Percentiles rank a stretch among this genome's conserved stretches.
Conservation (phyloP, 2,797 vertebrate species). For the Chloroceryle amazona region DNA sequence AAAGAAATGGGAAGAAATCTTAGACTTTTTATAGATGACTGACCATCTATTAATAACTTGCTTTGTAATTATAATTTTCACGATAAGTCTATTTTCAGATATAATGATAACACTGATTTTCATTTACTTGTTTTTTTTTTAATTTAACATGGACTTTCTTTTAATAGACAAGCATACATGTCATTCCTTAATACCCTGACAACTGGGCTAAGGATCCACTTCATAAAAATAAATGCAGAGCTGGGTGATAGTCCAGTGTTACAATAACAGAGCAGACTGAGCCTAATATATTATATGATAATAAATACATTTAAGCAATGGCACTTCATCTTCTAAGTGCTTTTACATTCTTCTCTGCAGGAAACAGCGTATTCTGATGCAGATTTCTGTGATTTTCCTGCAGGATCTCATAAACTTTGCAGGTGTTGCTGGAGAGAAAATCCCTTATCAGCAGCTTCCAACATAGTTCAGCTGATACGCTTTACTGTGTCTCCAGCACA, state of each 20-base stretch:
- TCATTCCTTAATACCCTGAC: not conserved
- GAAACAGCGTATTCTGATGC: slow-evolving; percentile 65
- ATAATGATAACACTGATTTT: not conserved
- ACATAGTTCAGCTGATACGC: not conserved
- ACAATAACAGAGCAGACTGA: not conserved
- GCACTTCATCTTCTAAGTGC: slow-evolving; percentile 38
- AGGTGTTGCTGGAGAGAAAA: slow-evolving; percentile 50
- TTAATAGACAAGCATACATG: not conserved
- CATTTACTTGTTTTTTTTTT: not conserved
- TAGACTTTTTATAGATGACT: not conserved
- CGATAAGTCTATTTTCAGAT: not conserved
- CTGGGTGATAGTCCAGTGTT: not conserved
- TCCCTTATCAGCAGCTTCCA: not conserved
- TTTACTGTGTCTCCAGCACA: not conserved
- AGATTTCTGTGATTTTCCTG: slow-evolving; percentile 52
- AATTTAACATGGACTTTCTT: not conserved
- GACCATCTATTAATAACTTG: not conserved
- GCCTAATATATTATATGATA: slow-evolving; percentile 45
- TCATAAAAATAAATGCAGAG: not conserved
- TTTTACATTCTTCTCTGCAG: slow-evolving; percentile 44
- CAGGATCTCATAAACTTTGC: slow-evolving; percentile 66
- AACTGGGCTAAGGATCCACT: not conserved
- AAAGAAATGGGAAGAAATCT: not conserved
- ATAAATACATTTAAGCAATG: slow-evolving; percentile 61
- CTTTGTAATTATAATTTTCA: not conserved